These are phyloP conservation scores for Cossypha caffra DNA, from an alignment of 2,797 vertebrate species.

Conservation along the genomic window DNA sequence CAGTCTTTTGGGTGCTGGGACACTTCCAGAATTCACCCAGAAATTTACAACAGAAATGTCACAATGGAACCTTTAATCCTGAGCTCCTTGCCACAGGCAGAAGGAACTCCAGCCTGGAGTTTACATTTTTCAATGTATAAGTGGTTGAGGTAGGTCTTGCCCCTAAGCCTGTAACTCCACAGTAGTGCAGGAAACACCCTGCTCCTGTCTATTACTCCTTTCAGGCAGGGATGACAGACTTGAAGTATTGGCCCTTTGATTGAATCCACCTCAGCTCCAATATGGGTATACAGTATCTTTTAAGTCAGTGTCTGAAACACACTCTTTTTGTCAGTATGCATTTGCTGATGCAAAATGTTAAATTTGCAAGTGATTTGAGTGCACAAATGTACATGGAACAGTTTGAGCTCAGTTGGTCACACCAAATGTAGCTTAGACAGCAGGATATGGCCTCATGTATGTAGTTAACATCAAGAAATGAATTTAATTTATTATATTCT, in stretches of 20 bases:
- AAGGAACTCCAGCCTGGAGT: neutral
- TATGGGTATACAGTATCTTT: neutral
- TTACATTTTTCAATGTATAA: neutral
- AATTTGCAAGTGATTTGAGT: neutral
- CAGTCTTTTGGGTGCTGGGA: neutral
- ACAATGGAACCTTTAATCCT: neutral
- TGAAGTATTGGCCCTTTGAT: neutral
- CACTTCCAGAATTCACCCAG: neutral
- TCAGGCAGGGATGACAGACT: neutral
- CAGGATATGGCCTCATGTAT: neutral
- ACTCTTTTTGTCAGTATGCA: neutral
- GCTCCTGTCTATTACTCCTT: neutral
- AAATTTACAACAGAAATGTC: neutral
- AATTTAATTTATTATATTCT: conserved; percentile 42
- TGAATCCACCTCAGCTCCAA: neutral
- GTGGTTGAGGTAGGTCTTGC: neutral
- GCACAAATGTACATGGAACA: neutral
- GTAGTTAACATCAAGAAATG: neutral
- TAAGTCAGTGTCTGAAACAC: neutral
- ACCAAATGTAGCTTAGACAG: neutral
- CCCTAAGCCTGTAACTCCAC: neutral
- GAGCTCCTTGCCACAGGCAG: neutral
- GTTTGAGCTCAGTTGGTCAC: neutral
- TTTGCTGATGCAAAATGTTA: neutral
- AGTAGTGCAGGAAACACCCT: neutral